phyloP scores from a whole-genome alignment of 2,888 invertebrate genomes.

The Pediacus dermestoides region DNA sequence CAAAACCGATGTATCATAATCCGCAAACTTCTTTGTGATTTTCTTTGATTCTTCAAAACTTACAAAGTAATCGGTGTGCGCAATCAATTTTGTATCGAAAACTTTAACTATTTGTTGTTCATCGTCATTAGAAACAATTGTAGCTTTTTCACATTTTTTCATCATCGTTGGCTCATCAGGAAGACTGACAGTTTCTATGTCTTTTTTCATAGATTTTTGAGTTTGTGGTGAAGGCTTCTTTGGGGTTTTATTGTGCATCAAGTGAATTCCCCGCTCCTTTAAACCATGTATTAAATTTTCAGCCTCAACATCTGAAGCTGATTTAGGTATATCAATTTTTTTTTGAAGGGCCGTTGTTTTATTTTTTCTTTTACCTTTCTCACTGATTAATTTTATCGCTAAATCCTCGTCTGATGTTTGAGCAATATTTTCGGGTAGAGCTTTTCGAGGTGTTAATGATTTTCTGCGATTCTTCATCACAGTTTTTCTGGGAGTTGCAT shows the following conservation, averaged over 20 bases:
- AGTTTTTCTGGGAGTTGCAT: too few relatives aligned
- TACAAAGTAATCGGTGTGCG: conserved; percentile 10
- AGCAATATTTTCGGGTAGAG: too few relatives aligned
- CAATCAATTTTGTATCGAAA: conserved; percentile 12
- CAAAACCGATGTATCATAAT: conserved; percentile 28
- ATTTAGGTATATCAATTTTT: conserved; percentile 10
- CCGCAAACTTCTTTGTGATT: conserved; percentile 15
- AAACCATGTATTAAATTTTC: conserved; percentile 39
- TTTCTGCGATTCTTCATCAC: too few relatives aligned
- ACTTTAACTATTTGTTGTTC: conserved; percentile 12
- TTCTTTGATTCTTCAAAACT: conserved; percentile 6
- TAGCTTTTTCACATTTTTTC: neutral
- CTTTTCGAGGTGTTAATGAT: too few relatives aligned
- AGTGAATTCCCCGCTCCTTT: conserved; percentile 43
- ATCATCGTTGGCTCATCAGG: neutral
- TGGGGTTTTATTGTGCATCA: conserved; percentile 39
- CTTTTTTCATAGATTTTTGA: conserved; percentile 7
- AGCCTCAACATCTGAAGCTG: conserved; percentile 31
- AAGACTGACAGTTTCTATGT: conserved; percentile 1
- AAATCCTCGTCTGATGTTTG: too few relatives aligned
- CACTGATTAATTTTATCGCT: too few relatives aligned
- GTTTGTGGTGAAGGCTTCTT: too few relatives aligned
- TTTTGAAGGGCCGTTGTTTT: too few relatives aligned
- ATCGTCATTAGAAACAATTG: neutral
- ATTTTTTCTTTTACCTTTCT: too few relatives aligned